Base-by-base conservation (phyloP, 1,140 invertebrate genomes). In the Panulirus ornatus region DNA sequence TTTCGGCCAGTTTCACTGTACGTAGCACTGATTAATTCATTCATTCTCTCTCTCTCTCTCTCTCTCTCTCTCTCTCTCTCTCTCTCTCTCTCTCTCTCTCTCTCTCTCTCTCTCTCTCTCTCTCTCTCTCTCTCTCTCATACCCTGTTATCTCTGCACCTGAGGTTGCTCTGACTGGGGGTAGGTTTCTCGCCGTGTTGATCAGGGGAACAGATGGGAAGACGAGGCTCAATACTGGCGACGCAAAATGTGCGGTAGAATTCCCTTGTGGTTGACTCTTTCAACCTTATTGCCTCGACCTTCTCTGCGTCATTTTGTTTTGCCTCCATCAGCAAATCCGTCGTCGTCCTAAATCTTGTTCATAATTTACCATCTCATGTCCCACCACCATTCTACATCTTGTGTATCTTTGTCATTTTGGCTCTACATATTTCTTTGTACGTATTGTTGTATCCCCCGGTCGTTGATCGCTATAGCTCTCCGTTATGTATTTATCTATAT, bases 61-160 rank as follows among this genome's bases (percentile, higher is more conserved):
- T 71, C 70, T 71, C 70, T 71, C 70, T 22, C 70, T 71, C 70
- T 71, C 70, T 71, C 70, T 71, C 70, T 71, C 70, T 71, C 70
- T 22, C 30, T 71, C 16, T 71, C n/a, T n/a, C n/a, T n/a, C n/a
- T n/a, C n/a, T n/a, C n/a, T n/a, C n/a, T n/a, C n/a, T n/a, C n/a
- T n/a, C n/a, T n/a, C n/a, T n/a, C n/a, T n/a, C n/a, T n/a, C n/a
- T 58, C 51, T 58, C 22, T 58, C 51, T 58, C 22, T 22, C 11
- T 58, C 11, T 11, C 22, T 58, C 51, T 58, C 22, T 58, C 51
- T 58, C 51, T 58, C 22, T 22, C 51, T 22, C 22, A 11, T 58
- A 58, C 51, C 51, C 51, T 58, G 11, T 58, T 58, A 11, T 58
- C 22, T 11, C 51, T 22, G 11, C 22, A 58, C 51, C 22, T 58